Evolutionary conservation across 2,113 vertebrate genomes (phyloP).

Genomic region (Silurus glanis): DNA sequence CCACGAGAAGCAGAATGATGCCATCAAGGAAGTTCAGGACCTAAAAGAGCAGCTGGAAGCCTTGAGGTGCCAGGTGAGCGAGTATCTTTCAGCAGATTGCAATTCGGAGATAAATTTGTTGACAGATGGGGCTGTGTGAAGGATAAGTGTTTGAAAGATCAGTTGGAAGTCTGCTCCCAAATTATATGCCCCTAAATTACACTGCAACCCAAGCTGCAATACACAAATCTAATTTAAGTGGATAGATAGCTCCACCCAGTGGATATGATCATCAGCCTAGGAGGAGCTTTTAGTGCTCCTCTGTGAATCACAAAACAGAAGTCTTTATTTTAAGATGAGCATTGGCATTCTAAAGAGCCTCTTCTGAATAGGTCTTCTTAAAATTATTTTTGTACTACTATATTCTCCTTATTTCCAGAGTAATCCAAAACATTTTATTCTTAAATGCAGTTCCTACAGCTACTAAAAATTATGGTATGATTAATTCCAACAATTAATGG

Average conservation of each 20-base stretch:
- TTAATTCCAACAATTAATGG: neutral
- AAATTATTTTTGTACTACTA: neutral
- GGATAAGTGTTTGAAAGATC: neutral
- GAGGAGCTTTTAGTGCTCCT: neutral
- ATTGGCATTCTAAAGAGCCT: neutral
- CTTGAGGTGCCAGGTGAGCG: constrained; percentile 70
- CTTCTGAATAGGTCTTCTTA: neutral
- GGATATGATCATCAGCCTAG: constrained; percentile 38
- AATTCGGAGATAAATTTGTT: constrained; percentile 25
- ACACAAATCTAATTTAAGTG: constrained; percentile 14
- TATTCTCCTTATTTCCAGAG: neutral
- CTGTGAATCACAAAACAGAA: neutral
- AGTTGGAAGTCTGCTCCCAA: neutral
- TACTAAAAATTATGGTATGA: neutral
- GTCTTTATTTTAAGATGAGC: neutral
- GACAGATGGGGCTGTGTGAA: constrained; percentile 14
- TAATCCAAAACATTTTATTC: neutral
- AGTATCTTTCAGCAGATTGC: constrained; percentile 33
- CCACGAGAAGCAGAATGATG: constrained; percentile 27
- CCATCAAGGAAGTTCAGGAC: constrained; percentile 62
- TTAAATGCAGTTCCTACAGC: neutral
- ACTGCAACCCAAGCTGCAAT: neutral
- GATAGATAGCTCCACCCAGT: constrained; percentile 66
- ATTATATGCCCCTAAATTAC: neutral
- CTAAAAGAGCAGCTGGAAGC: constrained; percentile 73